Base-by-base conservation (phyloP, 2,888 invertebrate species). In the Pardosa pseudoannulata region DNA sequence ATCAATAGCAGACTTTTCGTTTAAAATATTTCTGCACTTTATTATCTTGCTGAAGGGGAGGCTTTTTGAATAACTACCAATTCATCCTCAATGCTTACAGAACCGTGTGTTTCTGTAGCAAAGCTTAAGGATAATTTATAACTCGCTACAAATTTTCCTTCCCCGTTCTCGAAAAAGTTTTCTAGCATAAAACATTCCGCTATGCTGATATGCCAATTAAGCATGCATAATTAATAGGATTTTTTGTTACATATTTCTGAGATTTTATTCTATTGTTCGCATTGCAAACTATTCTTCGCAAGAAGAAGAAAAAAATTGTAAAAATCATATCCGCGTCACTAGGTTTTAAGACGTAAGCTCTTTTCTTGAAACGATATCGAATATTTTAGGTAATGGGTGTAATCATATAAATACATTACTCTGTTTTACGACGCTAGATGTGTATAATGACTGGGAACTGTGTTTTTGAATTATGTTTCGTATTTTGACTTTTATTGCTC, bases 171-270 rank as follows among this genome's bases (percentile, higher is more conserved):
- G 28, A 36, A n/a, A n/a, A n/a, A n/a, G n/a, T 81, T 56, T 56
- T 75, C 81, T 70, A 56, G 36, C 68, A 68, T 81, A 68, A 81
- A 81, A 74, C 50, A 68, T 68, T 70, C 68, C 28, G 39, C 67
- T 36, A 62, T 46, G 70, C 36, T 39, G 41, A 16, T 11, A 23
- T 31, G 32, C 64, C 81, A 81, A 81, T 81, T 74, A 81, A 68
- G 74, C 81, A 65, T 81, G 31, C 23, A 67, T 81, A 81, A 81
- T 81, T 81, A 81, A 81, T 75, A 81, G 81, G 36, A 32, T 19
- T 70, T 62, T 36, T 62, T n/a, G n/a, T n/a, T n/a, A n/a, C n/a
- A n/a, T 39, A 19, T 74, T 62, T 74, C 75, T 32, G 23, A 1
- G 27, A 70, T 28, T 71, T 46, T 73, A 31, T 50, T 36, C 39